phyloP scores from a whole-genome alignment of 2,113 vertebrate genomes.

The Alces alces region DNA sequence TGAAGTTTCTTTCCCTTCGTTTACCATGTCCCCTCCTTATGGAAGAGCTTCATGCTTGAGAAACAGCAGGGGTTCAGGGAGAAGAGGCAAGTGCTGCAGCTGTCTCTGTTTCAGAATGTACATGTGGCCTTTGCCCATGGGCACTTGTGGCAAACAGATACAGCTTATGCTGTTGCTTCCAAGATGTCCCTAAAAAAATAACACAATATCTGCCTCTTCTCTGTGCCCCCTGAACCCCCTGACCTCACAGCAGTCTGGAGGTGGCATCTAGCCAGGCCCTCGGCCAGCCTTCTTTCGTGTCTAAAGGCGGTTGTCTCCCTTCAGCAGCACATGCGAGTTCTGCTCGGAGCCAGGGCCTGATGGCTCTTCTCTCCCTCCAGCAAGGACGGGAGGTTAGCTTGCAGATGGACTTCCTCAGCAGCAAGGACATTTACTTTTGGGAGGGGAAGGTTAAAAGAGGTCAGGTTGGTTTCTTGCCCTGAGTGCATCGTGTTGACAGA shows the following conservation, averaged over 20 bases:
- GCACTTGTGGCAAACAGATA: neutral
- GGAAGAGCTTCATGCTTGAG: neutral
- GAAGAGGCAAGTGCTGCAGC: neutral
- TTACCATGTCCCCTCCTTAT: neutral
- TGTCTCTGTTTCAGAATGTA: neutral
- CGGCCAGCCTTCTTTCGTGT: neutral
- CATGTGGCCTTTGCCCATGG: neutral
- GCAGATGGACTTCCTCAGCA: neutral
- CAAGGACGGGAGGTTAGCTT: neutral
- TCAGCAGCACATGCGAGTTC: neutral
- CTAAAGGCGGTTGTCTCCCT: neutral
- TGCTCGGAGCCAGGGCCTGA: neutral
- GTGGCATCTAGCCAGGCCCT: neutral
- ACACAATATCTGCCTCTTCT: neutral
- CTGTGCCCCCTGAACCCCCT: neutral
- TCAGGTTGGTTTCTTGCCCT: constrained; percentile 50
- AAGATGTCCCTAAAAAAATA: constrained; percentile 6
- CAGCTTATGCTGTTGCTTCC: neutral
- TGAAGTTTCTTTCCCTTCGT: neutral
- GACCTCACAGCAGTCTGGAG: neutral
- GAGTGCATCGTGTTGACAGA: constrained; percentile 48
- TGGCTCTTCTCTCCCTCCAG: constrained; percentile 5
- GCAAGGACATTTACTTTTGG: constrained; percentile 50
- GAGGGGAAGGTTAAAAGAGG: constrained; percentile 49
- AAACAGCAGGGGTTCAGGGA: neutral